These are phyloP conservation scores for Albula glossodonta DNA, from an alignment of 2,113 vertebrate genomes.

Conservation along the genomic window DNA sequence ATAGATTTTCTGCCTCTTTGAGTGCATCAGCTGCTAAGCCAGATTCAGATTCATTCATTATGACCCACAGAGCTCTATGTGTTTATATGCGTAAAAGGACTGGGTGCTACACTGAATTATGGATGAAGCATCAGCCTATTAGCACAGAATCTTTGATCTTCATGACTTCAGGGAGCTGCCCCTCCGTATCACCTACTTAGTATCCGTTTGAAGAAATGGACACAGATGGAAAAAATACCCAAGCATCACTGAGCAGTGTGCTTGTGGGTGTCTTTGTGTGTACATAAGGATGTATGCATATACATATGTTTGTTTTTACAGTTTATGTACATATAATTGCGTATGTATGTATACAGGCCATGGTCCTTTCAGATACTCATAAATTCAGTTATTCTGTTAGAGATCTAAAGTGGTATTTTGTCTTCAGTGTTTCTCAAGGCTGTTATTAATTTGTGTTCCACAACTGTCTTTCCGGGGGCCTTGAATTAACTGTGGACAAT, in stretches of 20 bases:
- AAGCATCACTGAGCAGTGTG: too few species aligned
- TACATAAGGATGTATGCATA: neutral
- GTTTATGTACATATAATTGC: neutral
- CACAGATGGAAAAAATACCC: neutral
- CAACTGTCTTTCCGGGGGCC: neutral
- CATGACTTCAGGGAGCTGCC: neutral
- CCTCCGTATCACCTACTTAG: neutral
- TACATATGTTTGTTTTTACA: too few species aligned
- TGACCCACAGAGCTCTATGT: too few species aligned
- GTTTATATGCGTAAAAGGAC: too few species aligned
- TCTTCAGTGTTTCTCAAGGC: neutral
- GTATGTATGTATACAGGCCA: conserved; percentile 18
- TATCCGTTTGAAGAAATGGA: neutral
- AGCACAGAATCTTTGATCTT: neutral
- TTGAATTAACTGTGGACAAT: neutral
- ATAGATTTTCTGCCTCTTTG: neutral
- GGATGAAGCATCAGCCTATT: neutral
- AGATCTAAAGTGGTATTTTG: neutral
- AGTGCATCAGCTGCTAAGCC: too few species aligned
- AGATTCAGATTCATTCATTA: too few species aligned
- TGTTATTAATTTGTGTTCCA: too few species aligned
- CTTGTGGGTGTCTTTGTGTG: conserved; percentile 2
- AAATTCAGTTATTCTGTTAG: neutral
- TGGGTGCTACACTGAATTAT: conserved; percentile 5
- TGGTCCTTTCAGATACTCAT: neutral